Base-by-base conservation (phyloP, 2,888 invertebrate species). In the Panopea generosa region DNA sequence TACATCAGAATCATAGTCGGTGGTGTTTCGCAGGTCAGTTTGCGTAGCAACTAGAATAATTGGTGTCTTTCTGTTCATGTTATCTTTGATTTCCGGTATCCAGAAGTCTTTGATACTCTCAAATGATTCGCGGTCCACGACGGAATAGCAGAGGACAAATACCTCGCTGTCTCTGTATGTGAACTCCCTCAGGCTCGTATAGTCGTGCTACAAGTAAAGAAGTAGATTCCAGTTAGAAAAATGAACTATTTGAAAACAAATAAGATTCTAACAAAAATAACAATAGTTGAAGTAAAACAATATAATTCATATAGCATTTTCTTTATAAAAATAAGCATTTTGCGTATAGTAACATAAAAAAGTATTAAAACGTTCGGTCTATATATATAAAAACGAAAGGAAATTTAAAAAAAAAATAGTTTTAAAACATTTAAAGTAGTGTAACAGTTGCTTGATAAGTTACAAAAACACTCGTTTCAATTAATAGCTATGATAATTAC, bases 161-260 rank as follows among this genome's bases (percentile, higher is more conserved):
- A 87, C 87, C 24, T 87, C 86, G 63, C 86, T 87, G 60, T 88
- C 87, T 53, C 84, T 83, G 77, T 88, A 88, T 0, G 87, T 85
- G 77, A 86, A 86, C 14, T 82, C 82, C 57, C 88, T 70, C 33
- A 88, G 68, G 26, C 85, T 84, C 56, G 80, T 85, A 67, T 86
- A 86, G 73, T 87, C 88, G 62, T 82, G 81, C 86, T 88, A 82
- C n/a, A 85, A 82, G 24, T 43, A 67, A 45, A 9, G 6, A 45
- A 45, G 16, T 40, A 40, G 16, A 40, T 40, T 40, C 16, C 40
- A 40, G 40, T 40, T 11, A 40, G 40, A 7, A n/a, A n/a, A n/a
- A n/a, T n/a, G n/a, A n/a, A n/a, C n/a, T n/a, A n/a, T n/a, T n/a
- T n/a, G n/a, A n/a, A n/a, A n/a, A n/a, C n/a, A n/a, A n/a, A n/a